A percentile compares a stretch with the other conserved stretches of the same genome.
phyloP scores from a whole-genome alignment of 2,888 invertebrate genomes.

The Drosophila birchii region DNA sequence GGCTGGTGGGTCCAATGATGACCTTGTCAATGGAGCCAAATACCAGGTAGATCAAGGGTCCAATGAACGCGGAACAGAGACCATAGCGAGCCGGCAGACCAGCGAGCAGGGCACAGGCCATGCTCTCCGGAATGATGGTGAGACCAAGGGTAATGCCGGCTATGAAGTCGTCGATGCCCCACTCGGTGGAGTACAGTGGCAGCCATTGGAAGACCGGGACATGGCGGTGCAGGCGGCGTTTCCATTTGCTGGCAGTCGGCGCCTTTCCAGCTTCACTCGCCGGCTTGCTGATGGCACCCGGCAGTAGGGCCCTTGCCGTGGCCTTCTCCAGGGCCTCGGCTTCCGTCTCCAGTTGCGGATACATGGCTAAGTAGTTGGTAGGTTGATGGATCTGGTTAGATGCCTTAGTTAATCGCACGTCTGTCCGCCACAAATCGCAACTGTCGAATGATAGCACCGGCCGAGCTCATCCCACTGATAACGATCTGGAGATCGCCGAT shows the following conservation, averaged over 20 bases:
- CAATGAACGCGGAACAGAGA: slow-evolving; percentile 95
- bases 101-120: slow-evolving; percentile 96
- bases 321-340: slow-evolving; percentile 51
- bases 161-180: slow-evolving; percentile 91
- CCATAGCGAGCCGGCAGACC: slow-evolving; percentile 95
- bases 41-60: slow-evolving; percentile 93
- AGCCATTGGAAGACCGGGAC: slow-evolving; percentile 82
- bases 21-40: slow-evolving; percentile 93
- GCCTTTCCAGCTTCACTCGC: slow-evolving; percentile 30
- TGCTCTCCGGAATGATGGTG: slow-evolving; percentile 96
- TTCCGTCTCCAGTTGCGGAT: slow-evolving; percentile 59
- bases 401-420: slow-evolving; percentile 20
- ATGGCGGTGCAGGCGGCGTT: slow-evolving; percentile 57
- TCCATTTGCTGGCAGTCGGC: slow-evolving; percentile 52
- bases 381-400: background rate
- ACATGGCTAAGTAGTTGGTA: slow-evolving; percentile 44
- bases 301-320: slow-evolving; percentile 53
- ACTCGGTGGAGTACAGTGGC: slow-evolving; percentile 76
- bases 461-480: slow-evolving; percentile 35
- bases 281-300: slow-evolving; percentile 16
- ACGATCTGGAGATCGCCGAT: slow-evolving; percentile 20
- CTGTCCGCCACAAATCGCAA: slow-evolving; percentile 49
- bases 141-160: slow-evolving; percentile 95
- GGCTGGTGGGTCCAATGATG: slow-evolving; percentile 95
- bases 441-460: slow-evolving; percentile 53